Base-by-base conservation (phyloP, 2,113 vertebrate genomes). In the Calyptomena viridis region DNA sequence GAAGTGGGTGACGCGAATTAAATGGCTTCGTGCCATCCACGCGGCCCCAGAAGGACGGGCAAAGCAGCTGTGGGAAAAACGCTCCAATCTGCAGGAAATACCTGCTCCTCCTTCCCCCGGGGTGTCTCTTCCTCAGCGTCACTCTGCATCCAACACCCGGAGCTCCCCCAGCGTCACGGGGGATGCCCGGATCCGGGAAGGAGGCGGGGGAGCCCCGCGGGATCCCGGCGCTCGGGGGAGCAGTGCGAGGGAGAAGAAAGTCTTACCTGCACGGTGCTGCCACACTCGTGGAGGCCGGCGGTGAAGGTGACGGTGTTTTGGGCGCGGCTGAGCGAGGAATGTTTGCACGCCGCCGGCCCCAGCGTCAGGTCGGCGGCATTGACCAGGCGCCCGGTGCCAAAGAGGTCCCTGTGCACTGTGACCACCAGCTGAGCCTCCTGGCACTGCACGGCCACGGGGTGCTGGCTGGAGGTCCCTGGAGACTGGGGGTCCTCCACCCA, bases 401-500 rank as follows among this genome's bases (percentile, higher is more conserved):
- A 96, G 2, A 96, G 23, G 14, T 95, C 68, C 44, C 88, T 89
- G 59, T 96, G 53, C 80, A 91, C 68, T 0, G 5, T 93, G 6
- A 97, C 90, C 75, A 95, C 75, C 30, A 91, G 50, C 82, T 95
- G 91, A 60, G 95, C 84, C 63, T 97, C 91, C 75, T 87, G 84
- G 69, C 93, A 94, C 40, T 95, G 49, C 35, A 89, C 84, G 1
- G 5, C 21, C 44, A 95, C 67, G 0, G 92, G 82, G 2, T 63
- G 82, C 27, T 33, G 31, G 28, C 31, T 30, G 14, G 93, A 42
- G 25, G 87, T 10, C 4, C 73, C 84, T 31, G 33, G 33, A 7
- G 89, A 44, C 3, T 95, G 91, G 8, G 53, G 60, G 10, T 59
- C 79, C 7, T 91, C 55, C 72, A 56, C 22, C 68, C 49, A 84